Evolutionary conservation across 2,888 invertebrate genomes (phyloP).

Genomic region (Drosophila nigritarsus): DNA sequence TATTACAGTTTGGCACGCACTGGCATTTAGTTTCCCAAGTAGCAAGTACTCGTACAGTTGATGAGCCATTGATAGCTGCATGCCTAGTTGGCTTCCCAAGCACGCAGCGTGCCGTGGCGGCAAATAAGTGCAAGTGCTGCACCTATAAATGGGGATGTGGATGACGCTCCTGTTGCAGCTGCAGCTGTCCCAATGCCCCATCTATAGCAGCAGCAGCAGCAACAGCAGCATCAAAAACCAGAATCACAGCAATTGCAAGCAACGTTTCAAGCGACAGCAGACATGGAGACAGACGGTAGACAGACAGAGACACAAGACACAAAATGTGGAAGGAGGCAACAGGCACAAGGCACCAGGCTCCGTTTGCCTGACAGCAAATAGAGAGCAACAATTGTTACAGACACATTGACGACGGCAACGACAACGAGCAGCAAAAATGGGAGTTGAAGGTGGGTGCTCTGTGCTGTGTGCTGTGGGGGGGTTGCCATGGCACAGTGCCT

Average conservation of each 20-base stretch:
- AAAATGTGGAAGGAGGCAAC: slow-evolving; percentile 16
- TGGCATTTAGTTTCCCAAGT: not conserved
- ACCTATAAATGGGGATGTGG: slow-evolving; percentile 9
- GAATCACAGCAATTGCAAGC: slow-evolving; percentile 69
- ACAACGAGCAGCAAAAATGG: slow-evolving; percentile 19
- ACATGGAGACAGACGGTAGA: slow-evolving; percentile 35
- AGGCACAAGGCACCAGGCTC: slow-evolving; percentile 2
- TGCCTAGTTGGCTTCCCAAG: slow-evolving; percentile 50
- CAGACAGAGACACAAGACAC: not conserved
- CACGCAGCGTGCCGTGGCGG: slow-evolving; percentile 57
- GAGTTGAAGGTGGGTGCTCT: not conserved
- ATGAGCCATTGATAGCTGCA: slow-evolving; percentile 28
- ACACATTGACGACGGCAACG: slow-evolving; percentile 72
- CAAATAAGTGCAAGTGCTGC: slow-evolving; percentile 75
- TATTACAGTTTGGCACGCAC: slow-evolving; percentile 31
- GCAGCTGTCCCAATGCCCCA: slow-evolving; percentile 73
- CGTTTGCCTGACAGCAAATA: slow-evolving; percentile 56
- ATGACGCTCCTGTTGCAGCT: slow-evolving; percentile 22
- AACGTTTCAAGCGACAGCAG: slow-evolving; percentile 52
- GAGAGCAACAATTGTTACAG: slow-evolving; percentile 81
- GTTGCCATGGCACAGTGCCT: slow-evolving; percentile 45
- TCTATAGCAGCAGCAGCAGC: slow-evolving; percentile 31
- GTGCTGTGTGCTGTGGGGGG: not conserved
- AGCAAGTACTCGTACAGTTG: slow-evolving; percentile 29
- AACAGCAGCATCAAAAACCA: slow-evolving; percentile 38